phyloP scores from a whole-genome alignment of 2,888 invertebrate species.

The Tetanocera ferruginea region DNA sequence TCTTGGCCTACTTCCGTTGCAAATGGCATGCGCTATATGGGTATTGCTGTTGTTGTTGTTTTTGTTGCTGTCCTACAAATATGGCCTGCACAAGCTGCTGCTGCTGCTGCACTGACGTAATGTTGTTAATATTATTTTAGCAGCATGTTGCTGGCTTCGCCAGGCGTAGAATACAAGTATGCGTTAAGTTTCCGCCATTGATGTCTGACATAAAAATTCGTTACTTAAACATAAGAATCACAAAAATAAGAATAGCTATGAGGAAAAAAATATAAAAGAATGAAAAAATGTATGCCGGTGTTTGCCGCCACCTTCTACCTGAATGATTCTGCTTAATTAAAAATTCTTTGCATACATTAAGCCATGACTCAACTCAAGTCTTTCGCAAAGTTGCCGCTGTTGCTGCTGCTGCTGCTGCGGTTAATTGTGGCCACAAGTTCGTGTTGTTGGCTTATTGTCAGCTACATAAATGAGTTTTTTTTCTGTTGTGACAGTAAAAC shows the following conservation, averaged over 20 bases:
- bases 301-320: too few relatives aligned
- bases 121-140: background rate
- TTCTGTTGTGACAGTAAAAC: background rate
- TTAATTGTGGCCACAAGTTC: too few relatives aligned
- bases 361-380: too few relatives aligned
- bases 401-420: too few relatives aligned
- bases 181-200: background rate
- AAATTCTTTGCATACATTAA: too few relatives aligned
- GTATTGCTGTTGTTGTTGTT: background rate
- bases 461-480: too few relatives aligned
- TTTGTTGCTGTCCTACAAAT: background rate
- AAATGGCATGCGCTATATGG: background rate
- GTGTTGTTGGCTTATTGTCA: too few relatives aligned
- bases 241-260: background rate
- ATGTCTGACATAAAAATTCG: background rate
- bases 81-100: background rate
- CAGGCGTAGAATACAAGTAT: background rate
- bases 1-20: conserved; percentile 31
- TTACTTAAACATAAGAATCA: background rate
- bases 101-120: background rate
- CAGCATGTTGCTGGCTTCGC: background rate
- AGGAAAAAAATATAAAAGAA: too few relatives aligned
- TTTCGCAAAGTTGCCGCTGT: too few relatives aligned
- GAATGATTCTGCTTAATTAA: too few relatives aligned
- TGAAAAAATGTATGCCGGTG: too few relatives aligned